Percentiles rank a stretch among this genome's conserved stretches.
Conservation (phyloP, 2,797 vertebrate species). For the Epinephelus malabaricus region DNA sequence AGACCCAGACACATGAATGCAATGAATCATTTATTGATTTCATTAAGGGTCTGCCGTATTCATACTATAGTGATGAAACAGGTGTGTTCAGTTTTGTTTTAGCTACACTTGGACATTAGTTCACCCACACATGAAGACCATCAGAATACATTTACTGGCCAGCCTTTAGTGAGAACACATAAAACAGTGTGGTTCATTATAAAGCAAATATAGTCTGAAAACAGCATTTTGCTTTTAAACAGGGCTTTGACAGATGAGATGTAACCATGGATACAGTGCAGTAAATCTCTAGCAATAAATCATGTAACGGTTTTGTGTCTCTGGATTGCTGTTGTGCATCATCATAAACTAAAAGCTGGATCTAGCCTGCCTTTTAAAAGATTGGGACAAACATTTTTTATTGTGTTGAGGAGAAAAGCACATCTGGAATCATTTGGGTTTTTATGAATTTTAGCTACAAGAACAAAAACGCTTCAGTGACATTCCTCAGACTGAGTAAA, state of each 20-base stretch:
- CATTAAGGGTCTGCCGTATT: background rate
- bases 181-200: conserved; percentile 44
- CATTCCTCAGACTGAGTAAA: conserved; percentile 9
- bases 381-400: conserved; percentile 10
- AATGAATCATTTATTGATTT: background rate
- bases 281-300: conserved; percentile 43
- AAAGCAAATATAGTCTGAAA: conserved; percentile 42
- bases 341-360: conserved; percentile 32
- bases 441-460: conserved; percentile 12
- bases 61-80: background rate
- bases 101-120: conserved; percentile 10
- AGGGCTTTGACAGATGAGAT: conserved; percentile 36
- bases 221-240: conserved; percentile 47
- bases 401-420: conserved; percentile 26
- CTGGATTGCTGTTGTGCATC: conserved; percentile 30
- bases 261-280: conserved; percentile 70
- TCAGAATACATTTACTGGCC: conserved; percentile 14
- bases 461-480: conserved; percentile 28
- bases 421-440: conserved; percentile 59
- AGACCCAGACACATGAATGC: background rate
- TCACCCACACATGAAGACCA: conserved; percentile 3
- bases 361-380: background rate
- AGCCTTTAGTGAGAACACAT: conserved; percentile 33
- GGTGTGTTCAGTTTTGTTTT: background rate
- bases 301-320: conserved; percentile 11